Percentiles rank a stretch among this genome's conserved stretches.
These are phyloP conservation scores for Rugalucina vietnamica DNA, from an alignment of 2,888 invertebrate species.

Conservation along the genomic window DNA sequence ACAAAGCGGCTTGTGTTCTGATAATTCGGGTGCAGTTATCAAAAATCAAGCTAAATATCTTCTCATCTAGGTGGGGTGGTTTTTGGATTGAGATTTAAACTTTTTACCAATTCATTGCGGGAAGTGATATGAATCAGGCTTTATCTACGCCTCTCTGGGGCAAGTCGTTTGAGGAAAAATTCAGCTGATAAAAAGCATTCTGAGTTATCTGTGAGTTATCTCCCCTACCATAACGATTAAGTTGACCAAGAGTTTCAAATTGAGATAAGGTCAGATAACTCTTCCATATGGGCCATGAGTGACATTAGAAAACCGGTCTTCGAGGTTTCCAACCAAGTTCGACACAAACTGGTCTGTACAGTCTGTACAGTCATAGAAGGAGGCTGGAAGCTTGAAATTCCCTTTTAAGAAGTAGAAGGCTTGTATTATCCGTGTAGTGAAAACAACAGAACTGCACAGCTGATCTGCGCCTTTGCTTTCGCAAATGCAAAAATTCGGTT, in stretches of 20 bases:
- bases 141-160: background rate
- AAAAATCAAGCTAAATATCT: conserved; percentile 55
- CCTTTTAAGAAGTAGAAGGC: too few species aligned
- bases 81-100: conserved; percentile 34
- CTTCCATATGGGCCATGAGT: too few species aligned
- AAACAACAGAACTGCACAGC: too few species aligned
- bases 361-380: too few species aligned
- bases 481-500: too few species aligned
- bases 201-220: background rate
- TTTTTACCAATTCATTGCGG: conserved; percentile 3
- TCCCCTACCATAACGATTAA: background rate
- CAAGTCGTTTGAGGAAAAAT: background rate
- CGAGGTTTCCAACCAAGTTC: too few species aligned
- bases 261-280: conserved; percentile 40
- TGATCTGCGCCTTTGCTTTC: too few species aligned
- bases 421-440: too few species aligned
- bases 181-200: background rate
- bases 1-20: too few species aligned
- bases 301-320: too few species aligned
- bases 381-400: too few species aligned
- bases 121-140: background rate
- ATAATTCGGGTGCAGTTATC: conserved; percentile 63
- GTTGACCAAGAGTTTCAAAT: conserved; percentile 42
- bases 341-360: too few species aligned
- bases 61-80: conserved; percentile 63